Evolutionary conservation across 2,113 vertebrate genomes (phyloP).

Genomic region (Xenopus borealis): DNA sequence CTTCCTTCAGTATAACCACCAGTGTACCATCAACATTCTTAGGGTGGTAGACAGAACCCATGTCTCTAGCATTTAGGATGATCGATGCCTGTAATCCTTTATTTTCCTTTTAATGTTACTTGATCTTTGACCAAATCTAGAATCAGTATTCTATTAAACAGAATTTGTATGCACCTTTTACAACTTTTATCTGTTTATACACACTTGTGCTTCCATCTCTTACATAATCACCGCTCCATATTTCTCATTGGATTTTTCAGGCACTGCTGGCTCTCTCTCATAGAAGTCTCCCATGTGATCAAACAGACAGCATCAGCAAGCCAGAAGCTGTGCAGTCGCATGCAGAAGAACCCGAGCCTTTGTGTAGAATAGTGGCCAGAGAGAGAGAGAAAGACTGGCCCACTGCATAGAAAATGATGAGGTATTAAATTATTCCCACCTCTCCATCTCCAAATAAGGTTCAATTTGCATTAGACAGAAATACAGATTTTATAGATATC

Average conservation of each 20-base stretch:
- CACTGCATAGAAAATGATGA: background rate
- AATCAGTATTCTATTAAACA: no score
- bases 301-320: conserved; percentile 14
- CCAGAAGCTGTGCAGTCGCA: conserved; percentile 17
- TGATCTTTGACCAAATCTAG: no score
- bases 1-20: no score
- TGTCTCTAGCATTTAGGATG: no score
- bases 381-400: background rate
- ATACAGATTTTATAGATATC: background rate
- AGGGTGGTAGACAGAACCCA: no score
- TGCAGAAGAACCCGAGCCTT: conserved; percentile 30
- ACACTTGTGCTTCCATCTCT: background rate
- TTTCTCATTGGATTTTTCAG: conserved; percentile 2
- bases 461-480: background rate
- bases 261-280: conserved; percentile 9
- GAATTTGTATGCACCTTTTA: background rate
- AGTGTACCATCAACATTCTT: no score
- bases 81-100: no score
- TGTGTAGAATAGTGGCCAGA: conserved; percentile 31
- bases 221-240: background rate
- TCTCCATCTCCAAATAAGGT: background rate
- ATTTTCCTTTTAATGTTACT: no score
- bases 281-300: conserved; percentile 27
- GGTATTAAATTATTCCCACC: background rate
- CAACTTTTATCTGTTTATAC: background rate